Conservation (phyloP, 2,888 invertebrate genomes). For the Pollenia angustigena region DNA sequence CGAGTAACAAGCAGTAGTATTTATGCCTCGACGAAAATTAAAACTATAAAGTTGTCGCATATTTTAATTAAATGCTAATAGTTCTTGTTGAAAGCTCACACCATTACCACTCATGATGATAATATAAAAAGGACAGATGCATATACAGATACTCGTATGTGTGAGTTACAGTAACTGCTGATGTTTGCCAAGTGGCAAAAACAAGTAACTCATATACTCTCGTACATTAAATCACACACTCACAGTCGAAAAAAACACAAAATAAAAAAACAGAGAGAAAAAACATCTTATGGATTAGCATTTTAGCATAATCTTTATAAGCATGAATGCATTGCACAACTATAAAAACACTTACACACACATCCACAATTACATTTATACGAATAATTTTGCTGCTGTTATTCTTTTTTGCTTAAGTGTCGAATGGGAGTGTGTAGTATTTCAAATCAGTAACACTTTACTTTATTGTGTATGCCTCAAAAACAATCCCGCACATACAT, state of each 20-base stretch:
- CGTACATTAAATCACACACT: conserved; percentile 61
- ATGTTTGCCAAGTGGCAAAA: conserved; percentile 71
- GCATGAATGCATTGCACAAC: conserved; percentile 65
- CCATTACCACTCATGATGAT: conserved; percentile 70
- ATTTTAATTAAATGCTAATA: conserved; percentile 74
- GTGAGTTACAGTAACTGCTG: conserved; percentile 64
- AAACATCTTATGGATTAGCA: conserved; percentile 72
- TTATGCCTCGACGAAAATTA: conserved; percentile 35
- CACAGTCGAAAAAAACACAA: conserved; percentile 6
- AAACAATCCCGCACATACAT: not conserved
- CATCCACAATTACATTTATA: not conserved
- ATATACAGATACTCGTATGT: conserved; percentile 35
- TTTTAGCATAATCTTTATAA: conserved; percentile 72
- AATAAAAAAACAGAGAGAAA: conserved; percentile 22
- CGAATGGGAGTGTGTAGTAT: conserved; percentile 46
- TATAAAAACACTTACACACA: conserved; percentile 22
- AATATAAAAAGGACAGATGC: conserved; percentile 58
- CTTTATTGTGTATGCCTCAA: conserved; percentile 43
- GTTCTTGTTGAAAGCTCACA: conserved; percentile 73
- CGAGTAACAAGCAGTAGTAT: not conserved
- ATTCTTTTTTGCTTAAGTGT: conserved; percentile 31
- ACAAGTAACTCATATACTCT: conserved; percentile 62
- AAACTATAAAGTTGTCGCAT: conserved; percentile 52
- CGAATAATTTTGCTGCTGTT: conserved; percentile 26
- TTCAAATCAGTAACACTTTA: conserved; percentile 65